These are phyloP conservation scores for Hermetia illucens DNA, from an alignment of 1,140 invertebrate species.

Conservation along the genomic window DNA sequence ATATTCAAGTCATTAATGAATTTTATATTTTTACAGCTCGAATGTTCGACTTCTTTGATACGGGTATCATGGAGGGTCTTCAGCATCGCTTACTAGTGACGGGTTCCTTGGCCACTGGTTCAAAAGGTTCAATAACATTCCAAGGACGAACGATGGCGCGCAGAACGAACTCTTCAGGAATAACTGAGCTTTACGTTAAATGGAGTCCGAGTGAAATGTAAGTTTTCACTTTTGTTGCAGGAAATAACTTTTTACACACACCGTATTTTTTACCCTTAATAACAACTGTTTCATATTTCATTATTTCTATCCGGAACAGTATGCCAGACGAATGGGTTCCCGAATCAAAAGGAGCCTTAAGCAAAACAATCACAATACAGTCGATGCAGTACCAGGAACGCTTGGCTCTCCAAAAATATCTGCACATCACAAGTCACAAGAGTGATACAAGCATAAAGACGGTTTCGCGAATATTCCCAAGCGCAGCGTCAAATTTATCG, in stretches of 20 bases:
- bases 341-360: slow-evolving; percentile 16
- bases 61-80: slow-evolving; percentile 73
- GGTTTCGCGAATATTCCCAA: slow-evolving; percentile 20
- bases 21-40: slow-evolving; percentile 50
- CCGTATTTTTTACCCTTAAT: not conserved
- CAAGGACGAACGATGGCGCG: slow-evolving; percentile 22
- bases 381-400: slow-evolving; percentile 21
- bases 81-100: slow-evolving; percentile 53
- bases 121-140: slow-evolving; percentile 21
- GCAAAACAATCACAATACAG: slow-evolving; percentile 25
- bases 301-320: not conserved
- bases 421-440: not conserved
- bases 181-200: slow-evolving; percentile 21
- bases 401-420: slow-evolving; percentile 1
- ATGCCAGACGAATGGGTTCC: slow-evolving; percentile 28
- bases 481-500: slow-evolving; percentile 21
- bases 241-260: not conserved
- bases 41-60: slow-evolving; percentile 78
- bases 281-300: slow-evolving; percentile 1
- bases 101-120: slow-evolving; percentile 33
- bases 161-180: slow-evolving; percentile 16
- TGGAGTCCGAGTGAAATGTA: slow-evolving; percentile 30
- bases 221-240: slow-evolving; percentile 7
- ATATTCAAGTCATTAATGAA: no score
- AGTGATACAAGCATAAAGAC: slow-evolving; percentile 22